phyloP scores from a whole-genome alignment of 2,888 invertebrate genomes.

The Anodontia alba region DNA sequence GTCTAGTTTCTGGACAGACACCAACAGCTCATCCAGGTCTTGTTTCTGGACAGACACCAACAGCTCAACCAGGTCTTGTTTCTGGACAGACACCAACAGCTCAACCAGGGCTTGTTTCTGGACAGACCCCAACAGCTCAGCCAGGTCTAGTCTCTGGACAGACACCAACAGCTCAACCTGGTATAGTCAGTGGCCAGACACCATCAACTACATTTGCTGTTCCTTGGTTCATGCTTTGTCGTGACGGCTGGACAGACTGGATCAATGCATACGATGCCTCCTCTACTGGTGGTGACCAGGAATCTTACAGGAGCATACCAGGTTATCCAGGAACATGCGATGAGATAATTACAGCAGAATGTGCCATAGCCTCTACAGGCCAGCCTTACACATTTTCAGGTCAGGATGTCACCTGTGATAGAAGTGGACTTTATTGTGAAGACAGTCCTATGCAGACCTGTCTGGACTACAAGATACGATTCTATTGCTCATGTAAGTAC shows the following conservation, averaged over 20 bases:
- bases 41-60: no score
- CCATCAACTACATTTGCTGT: constrained; percentile 15
- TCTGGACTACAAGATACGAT: constrained; percentile 80
- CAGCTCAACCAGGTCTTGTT: no score
- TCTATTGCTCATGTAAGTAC: constrained; percentile 85
- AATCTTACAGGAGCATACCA: constrained; percentile 63
- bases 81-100: no score
- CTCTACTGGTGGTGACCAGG: constrained; percentile 59
- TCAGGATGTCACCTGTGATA: constrained; percentile 78
- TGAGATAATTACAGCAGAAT: constrained; percentile 71
- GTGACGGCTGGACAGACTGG: constrained; percentile 83
- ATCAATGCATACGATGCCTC: constrained; percentile 78
- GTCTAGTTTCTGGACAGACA: no score
- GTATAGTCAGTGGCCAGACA: constrained; percentile 24
- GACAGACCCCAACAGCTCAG: no score
- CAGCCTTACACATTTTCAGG: constrained; percentile 68
- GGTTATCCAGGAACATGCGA: constrained; percentile 70
- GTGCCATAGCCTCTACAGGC: constrained; percentile 69
- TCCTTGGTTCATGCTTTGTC: constrained; percentile 63
- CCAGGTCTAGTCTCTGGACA: no score
- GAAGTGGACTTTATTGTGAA: constrained; percentile 90
- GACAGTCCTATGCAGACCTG: constrained; percentile 76
- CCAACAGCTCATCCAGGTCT: no score
- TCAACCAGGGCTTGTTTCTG: no score
- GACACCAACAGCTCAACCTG: constrained; percentile 32